Percentiles rank a stretch among this genome's conserved stretches.
These are phyloP conservation scores for Cyprinella venusta DNA, from an alignment of 2,797 vertebrate genomes.

Conservation along the genomic window DNA sequence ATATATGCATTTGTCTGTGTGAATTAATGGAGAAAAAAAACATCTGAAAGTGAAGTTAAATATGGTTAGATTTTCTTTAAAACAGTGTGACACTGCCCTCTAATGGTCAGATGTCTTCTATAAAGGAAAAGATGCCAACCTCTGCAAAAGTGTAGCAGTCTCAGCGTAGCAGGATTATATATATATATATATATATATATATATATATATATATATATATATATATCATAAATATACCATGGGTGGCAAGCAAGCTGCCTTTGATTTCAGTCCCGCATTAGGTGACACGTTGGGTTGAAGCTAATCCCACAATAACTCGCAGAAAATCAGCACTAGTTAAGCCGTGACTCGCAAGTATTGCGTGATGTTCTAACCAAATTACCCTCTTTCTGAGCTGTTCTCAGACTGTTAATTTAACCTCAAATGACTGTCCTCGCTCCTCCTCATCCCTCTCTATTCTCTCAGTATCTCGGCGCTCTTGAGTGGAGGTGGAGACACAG, in stretches of 20 bases:
- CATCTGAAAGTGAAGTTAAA: not conserved
- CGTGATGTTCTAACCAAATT: conserved; percentile 1
- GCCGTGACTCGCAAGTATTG: not conserved
- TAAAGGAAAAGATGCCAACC: not conserved
- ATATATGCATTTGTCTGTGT: not conserved
- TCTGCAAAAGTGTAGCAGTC: not conserved
- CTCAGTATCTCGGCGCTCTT: conserved; percentile 16
- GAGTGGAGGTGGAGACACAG: conserved; percentile 30
- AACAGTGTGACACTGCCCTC: conserved; percentile 48
- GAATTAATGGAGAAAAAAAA: not conserved
- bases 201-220: not conserved
- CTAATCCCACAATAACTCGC: not conserved
- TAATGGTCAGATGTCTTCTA: conserved; percentile 30
- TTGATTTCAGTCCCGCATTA: not conserved
- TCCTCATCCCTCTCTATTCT: conserved; percentile 18
- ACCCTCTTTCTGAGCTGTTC: conserved; percentile 22
- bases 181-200: not conserved
- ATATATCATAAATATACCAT: not conserved
- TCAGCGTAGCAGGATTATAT: not conserved
- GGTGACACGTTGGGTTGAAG: not conserved
- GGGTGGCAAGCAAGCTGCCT: not conserved
- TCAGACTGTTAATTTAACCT: conserved; percentile 32
- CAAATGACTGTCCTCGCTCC: conserved; percentile 10
- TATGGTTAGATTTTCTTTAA: not conserved
- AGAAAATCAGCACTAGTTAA: not conserved